phyloP scores from a whole-genome alignment of 2,113 vertebrate genomes.

The Oryzias melastigma region DNA sequence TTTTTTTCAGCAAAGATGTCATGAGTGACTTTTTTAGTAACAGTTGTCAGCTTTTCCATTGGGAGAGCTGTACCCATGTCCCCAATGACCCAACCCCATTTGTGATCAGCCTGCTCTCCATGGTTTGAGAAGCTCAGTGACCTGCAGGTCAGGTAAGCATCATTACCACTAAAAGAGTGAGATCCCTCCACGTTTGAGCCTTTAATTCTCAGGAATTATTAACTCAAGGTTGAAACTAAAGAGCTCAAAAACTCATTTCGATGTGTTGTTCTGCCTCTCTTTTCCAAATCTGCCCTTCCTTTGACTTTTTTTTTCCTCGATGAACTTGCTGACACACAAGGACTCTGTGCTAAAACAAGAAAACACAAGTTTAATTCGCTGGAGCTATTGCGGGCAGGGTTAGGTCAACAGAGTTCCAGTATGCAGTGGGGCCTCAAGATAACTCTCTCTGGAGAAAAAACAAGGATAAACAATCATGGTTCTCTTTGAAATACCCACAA shows the following conservation, averaged over 20 bases:
- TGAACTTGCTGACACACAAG: conserved; percentile 22
- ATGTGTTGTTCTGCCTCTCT: no score
- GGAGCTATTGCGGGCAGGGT: conserved; percentile 59
- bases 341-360: conserved; percentile 34
- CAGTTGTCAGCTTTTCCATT: neutral
- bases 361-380: conserved; percentile 57
- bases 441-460: conserved; percentile 11
- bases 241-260: neutral
- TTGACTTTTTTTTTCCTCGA: neutral
- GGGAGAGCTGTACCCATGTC: neutral
- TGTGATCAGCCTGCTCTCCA: conserved; percentile 29
- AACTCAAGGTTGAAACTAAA: conserved; percentile 12
- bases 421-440: conserved; percentile 7
- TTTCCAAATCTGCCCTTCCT: neutral
- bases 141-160: conserved; percentile 35
- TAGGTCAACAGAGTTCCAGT: conserved; percentile 53
- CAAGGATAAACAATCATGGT: conserved; percentile 44
- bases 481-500: conserved; percentile 8
- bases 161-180: conserved; percentile 10
- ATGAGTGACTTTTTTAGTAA: neutral
- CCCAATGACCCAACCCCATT: conserved; percentile 13
- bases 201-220: conserved; percentile 14
- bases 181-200: neutral
- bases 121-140: conserved; percentile 24
- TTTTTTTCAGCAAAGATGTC: neutral